Evolutionary conservation across 2,797 vertebrate species (phyloP), one percentile per base, ranked within the genome.

Genomic region (Pseudocheirus occidentalis): DNA sequence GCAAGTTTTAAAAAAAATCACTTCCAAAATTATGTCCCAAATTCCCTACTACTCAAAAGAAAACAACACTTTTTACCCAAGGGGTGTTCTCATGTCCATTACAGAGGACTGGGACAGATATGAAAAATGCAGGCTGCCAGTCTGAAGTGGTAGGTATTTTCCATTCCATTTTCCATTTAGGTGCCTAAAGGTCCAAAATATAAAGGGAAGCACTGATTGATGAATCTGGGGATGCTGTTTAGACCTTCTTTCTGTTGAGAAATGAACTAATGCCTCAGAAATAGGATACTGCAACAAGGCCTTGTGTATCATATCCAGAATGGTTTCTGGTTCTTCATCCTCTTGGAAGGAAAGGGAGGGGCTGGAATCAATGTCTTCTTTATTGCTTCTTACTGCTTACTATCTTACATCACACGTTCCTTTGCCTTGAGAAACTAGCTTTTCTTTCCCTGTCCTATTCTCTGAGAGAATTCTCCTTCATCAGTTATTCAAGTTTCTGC

Each of bases 301-400:
- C 53, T 91, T 93, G 91, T 21, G n/a, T 87, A 53, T 87, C 40
- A 87, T 87, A 87, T 87, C 21, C 73, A 87, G 21, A 50, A 81
- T 5, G n/a, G 24, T 87, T 87, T 87, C 40, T 87, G 4, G 73
- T 87, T 50, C 73, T 50, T 87, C 73, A 87, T 87, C 24, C 40
- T 87, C 89, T 93, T 3, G 40, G 73, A 89, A 91, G 52, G 21
- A 93, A 62, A 89, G 73, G 55, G 59, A 97, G 62, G 91, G 94
- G 91, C 31, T 93, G 28, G 34, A 56, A 62, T 59, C 52, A 92
- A 28, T 52, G 40, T 92, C 31, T 95, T 54, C 50, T 92, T 94
- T 91, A 55, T 93, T 93, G 62, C 52, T n/a, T 96, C 57, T n/a
- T 96, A 95, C 52, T 94, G 57, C 92, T 96, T 57, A 91, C 18